Evolutionary conservation across 2,797 vertebrate genomes (phyloP).

Genomic region (Rhinophrynus dorsalis): DNA sequence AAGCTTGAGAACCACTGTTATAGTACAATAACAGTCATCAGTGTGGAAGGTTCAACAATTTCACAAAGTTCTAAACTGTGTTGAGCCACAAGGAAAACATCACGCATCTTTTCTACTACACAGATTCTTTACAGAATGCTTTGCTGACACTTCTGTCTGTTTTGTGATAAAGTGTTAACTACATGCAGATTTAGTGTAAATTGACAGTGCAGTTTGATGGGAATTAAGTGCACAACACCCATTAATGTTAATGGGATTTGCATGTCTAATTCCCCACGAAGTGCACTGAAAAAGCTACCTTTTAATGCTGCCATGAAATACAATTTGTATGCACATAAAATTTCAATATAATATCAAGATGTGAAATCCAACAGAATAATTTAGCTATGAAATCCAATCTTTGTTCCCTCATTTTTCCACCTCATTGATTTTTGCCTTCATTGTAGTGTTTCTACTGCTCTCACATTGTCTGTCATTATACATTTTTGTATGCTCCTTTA

Average conservation of each 20-base stretch:
- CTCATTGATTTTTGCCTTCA: conserved; percentile 56
- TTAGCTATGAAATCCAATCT: conserved; percentile 59
- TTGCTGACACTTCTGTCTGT: conserved; percentile 44
- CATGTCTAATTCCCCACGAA: conserved; percentile 48
- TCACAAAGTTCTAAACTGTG: background rate
- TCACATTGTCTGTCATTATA: conserved; percentile 53
- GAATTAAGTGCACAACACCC: conserved; percentile 48
- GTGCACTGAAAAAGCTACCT: conserved; percentile 53
- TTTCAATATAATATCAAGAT: conserved; percentile 54
- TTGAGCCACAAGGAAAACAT: background rate
- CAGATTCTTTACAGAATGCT: conserved; percentile 30
- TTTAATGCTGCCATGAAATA: conserved; percentile 49
- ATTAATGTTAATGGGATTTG: conserved; percentile 54
- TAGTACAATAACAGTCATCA: background rate
- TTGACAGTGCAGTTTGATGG: conserved; percentile 47
- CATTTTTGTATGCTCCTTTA: conserved; percentile 52
- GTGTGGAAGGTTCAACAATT: background rate
- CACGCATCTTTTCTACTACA: conserved; percentile 33
- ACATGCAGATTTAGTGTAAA: conserved; percentile 46
- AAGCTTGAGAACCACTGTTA: no score
- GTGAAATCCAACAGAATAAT: conserved; percentile 56
- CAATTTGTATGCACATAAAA: conserved; percentile 60
- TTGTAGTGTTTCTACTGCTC: conserved; percentile 52
- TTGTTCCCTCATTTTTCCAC: conserved; percentile 60
- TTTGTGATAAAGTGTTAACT: conserved; percentile 50